Base-by-base conservation (phyloP, 2,888 invertebrate species). In the Amphipoea lucens region DNA sequence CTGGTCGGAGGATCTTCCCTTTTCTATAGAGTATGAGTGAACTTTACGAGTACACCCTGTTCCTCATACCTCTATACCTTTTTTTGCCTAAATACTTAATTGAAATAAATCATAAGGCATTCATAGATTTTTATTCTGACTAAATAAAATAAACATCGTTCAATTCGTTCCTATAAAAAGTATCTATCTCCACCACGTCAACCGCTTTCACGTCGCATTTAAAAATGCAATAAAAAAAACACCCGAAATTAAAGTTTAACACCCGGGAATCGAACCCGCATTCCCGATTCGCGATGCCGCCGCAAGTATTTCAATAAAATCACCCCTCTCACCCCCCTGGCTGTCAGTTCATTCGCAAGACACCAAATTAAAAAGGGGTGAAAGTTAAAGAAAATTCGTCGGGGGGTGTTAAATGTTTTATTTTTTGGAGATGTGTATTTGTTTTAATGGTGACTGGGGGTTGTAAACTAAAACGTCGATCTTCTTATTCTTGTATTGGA, bases 231-330 rank as follows among this genome's bases (percentile, higher is more conserved):
- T 89, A 91, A 90, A 90, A 90, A 91, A 90, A 89, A 90, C 90
- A 85, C 76, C 84, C 90, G 88, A 93, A 94, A 94, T 94, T 94
- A 94, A 94, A 92, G 89, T 89, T 90, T 87, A 83, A 81, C 70
- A 60, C 72, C 83, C 87, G 84, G 87, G 92, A 91, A 92, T 94
- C 93, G 94, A 95, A 94, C 92, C 83, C 84, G 91, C 91, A 95
- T 95, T 93, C 95, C 93, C 85, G 93, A 96, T 96, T 96, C 95
- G 96, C 91, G 89, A 92, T 92, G 92, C 94, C 93, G 91, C 94
- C 94, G 91, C 94, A 95, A 93, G 91, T 91, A 95, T 95, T 95
- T 91, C 94, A 96, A 96, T 96, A 96, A 94, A 94, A 92, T 82
- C 82, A 84, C 89, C 89, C 87, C 83, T 71, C 78, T 63, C 68